Conservation (phyloP, 2,888 invertebrate genomes). For the Heliconius cydno region DNA sequence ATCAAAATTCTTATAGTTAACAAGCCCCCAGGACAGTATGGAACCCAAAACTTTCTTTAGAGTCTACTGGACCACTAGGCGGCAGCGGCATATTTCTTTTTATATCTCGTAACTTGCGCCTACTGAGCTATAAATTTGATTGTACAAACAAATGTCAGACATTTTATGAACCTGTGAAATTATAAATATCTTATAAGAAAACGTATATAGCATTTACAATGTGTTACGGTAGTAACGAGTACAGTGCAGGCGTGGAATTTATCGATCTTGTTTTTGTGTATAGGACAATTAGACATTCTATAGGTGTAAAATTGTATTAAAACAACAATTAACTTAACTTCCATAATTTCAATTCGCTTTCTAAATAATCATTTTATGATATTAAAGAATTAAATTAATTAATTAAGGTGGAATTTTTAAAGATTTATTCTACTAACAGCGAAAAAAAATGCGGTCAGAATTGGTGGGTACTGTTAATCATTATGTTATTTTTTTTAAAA, state of each 20-base stretch:
- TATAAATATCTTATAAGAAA: slow-evolving; percentile 41
- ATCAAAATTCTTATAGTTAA: no score
- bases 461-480: no score
- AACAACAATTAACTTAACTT: neutral
- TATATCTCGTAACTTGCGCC: slow-evolving; percentile 20
- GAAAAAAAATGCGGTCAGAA: no score
- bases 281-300: slow-evolving; percentile 1
- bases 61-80: no score
- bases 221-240: slow-evolving; percentile 29
- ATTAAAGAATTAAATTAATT: no score
- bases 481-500: no score
- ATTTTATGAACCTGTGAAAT: slow-evolving; percentile 40
- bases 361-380: neutral
- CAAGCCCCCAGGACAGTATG: neutral
- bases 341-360: no score
- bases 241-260: slow-evolving; percentile 37
- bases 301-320: neutral
- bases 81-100: neutral
- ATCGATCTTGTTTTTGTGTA: slow-evolving; percentile 16
- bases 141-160: slow-evolving; percentile 40
- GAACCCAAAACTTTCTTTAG: neutral
- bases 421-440: no score
- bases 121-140: slow-evolving; percentile 36
- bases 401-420: no score
- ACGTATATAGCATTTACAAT: slow-evolving; percentile 38